Conservation (phyloP, 1,140 invertebrate species). For the Euura saliciscinereae region DNA sequence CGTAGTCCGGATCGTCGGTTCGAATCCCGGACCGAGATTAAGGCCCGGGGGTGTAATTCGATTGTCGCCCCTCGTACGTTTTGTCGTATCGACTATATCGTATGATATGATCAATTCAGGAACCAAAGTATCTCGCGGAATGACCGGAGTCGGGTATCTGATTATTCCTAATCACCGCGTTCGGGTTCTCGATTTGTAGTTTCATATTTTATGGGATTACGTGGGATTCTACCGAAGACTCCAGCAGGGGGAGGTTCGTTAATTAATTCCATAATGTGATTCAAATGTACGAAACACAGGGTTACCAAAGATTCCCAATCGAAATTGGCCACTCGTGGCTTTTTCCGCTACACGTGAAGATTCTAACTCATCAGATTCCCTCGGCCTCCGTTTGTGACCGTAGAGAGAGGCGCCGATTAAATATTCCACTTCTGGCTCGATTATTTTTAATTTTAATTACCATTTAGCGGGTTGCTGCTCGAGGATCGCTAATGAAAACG, state of each 20-base stretch:
- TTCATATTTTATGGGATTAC: no score
- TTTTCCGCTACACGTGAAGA: neutral
- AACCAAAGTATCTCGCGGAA: neutral
- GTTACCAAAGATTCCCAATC: neutral
- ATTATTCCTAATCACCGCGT: neutral
- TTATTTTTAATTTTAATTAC: slow-evolving; percentile 8
- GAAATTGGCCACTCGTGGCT: neutral
- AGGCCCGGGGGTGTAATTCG: slow-evolving; percentile 2
- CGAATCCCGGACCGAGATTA: neutral
- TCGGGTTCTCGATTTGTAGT: neutral
- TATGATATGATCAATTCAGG: neutral
- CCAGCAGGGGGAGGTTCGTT: no score
- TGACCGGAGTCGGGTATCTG: neutral
- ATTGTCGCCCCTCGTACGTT: neutral
- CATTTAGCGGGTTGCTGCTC: neutral
- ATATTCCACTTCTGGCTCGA: neutral
- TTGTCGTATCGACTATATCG: neutral
- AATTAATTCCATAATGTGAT: neutral
- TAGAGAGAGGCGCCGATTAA: neutral
- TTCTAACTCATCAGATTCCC: neutral
- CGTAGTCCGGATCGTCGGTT: neutral
- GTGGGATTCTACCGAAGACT: no score
- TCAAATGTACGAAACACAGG: neutral
- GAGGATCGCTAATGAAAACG: slow-evolving; percentile 3
- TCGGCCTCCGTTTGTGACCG: neutral